These are phyloP conservation scores for Malurus melanocephalus DNA, from an alignment of 2,113 vertebrate species.

Conservation along the genomic window DNA sequence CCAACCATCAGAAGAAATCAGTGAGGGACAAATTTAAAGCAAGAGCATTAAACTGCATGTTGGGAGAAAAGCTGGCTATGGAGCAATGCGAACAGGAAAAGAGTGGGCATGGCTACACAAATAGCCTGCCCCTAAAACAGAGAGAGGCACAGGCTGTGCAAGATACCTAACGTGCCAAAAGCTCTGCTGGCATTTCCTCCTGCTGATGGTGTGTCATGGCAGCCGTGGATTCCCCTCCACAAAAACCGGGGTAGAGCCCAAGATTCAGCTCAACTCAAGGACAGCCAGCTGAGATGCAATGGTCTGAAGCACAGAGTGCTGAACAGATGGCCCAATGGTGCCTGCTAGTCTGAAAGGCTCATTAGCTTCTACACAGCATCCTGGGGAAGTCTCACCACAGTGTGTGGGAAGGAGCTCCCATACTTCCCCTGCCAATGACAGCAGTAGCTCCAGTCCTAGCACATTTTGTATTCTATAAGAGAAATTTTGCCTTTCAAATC, in stretches of 20 bases:
- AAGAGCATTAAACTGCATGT: background rate
- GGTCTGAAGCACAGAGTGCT: background rate
- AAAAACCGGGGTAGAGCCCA: background rate
- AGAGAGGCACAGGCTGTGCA: background rate
- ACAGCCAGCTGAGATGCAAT: background rate
- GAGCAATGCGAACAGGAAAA: background rate
- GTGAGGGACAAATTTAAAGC: background rate
- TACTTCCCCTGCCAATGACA: background rate
- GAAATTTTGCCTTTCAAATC: background rate
- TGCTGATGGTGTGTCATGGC: background rate
- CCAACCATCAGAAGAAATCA: background rate
- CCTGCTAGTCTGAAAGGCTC: background rate
- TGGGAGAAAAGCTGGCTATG: background rate
- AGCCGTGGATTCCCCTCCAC: background rate
- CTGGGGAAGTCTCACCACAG: background rate
- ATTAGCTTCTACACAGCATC: background rate
- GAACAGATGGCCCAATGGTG: background rate
- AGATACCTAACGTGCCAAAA: background rate
- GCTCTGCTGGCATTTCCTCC: background rate
- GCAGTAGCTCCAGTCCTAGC: background rate
- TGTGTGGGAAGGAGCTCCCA: background rate
- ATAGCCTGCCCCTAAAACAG: rapidly evolving
- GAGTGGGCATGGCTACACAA: background rate
- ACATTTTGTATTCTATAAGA: background rate
- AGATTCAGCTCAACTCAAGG: background rate